These are phyloP conservation scores for Enteromius thamalakanensis DNA, from an alignment of 2,797 vertebrate genomes.

Conservation along the genomic window DNA sequence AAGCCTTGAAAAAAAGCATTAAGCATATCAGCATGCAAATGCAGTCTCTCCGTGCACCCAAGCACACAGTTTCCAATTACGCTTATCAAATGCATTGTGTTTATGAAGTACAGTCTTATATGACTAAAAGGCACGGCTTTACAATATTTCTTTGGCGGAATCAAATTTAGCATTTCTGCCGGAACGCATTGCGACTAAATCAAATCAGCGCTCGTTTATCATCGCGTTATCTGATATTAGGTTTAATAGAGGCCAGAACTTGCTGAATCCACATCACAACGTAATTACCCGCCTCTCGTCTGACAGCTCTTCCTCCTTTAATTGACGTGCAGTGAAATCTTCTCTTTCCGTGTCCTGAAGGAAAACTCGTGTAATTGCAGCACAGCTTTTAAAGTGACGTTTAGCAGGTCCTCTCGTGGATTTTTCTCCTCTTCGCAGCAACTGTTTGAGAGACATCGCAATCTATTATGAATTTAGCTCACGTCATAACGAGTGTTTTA, in stretches of 20 bases:
- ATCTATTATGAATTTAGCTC: conserved; percentile 1
- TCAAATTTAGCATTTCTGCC: conserved; percentile 8
- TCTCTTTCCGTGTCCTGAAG: conserved; percentile 1
- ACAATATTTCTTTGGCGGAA: conserved; percentile 1
- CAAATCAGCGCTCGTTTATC: conserved; percentile 36
- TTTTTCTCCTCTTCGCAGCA: background rate
- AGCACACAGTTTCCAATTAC: conserved; percentile 26
- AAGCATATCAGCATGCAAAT: conserved; percentile 9
- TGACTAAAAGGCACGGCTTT: conserved; percentile 19
- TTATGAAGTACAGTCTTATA: conserved; percentile 22
- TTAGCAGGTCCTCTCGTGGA: background rate
- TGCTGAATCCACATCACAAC: background rate
- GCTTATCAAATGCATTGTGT: conserved; percentile 4
- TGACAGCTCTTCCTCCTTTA: conserved; percentile 23
- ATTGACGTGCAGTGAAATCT: conserved; percentile 4
- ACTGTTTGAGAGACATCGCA: background rate
- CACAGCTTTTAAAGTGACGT: background rate
- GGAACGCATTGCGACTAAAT: conserved; percentile 3
- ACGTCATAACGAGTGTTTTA: background rate
- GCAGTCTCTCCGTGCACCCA: background rate
- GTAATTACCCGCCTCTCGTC: conserved; percentile 20
- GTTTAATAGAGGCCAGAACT: conserved; percentile 22
- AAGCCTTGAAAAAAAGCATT: conserved; percentile 1
- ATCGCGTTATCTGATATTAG: conserved; percentile 11
- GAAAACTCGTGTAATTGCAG: background rate